phyloP scores from a whole-genome alignment of 2,888 invertebrate genomes.

The Boloria selene region DNA sequence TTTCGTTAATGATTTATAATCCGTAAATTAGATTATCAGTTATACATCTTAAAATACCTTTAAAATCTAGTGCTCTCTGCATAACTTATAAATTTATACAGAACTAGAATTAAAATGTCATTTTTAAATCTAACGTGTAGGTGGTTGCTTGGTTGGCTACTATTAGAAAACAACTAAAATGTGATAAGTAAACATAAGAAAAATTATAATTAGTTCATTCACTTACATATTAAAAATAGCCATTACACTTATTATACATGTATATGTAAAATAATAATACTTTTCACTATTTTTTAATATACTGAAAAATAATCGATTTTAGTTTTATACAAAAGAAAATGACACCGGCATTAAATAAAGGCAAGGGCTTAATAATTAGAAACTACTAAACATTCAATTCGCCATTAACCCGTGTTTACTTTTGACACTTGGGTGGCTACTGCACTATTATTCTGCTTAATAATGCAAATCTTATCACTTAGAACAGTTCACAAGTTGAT shows the following conservation, averaged over 20 bases:
- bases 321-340: constrained; percentile 14
- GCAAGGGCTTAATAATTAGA: constrained; percentile 1
- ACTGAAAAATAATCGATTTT: constrained; percentile 11
- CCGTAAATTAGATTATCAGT: no score
- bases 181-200: neutral
- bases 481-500: constrained; percentile 25
- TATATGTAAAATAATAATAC: constrained; percentile 5
- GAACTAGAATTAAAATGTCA: neutral
- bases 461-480: neutral
- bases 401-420: neutral
- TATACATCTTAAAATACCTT: no score
- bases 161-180: neutral
- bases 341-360: neutral
- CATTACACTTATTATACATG: neutral
- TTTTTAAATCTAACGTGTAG: neutral
- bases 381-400: neutral
- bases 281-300: constrained; percentile 5
- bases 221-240: neutral
- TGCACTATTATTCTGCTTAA: neutral
- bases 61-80: no score
- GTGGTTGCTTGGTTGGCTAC: no score
- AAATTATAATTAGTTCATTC: neutral
- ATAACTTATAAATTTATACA: no score
- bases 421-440: neutral
- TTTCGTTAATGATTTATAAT: no score